phyloP scores from a whole-genome alignment of 2,888 invertebrate genomes.

The Nephrotoma guestfalica region DNA sequence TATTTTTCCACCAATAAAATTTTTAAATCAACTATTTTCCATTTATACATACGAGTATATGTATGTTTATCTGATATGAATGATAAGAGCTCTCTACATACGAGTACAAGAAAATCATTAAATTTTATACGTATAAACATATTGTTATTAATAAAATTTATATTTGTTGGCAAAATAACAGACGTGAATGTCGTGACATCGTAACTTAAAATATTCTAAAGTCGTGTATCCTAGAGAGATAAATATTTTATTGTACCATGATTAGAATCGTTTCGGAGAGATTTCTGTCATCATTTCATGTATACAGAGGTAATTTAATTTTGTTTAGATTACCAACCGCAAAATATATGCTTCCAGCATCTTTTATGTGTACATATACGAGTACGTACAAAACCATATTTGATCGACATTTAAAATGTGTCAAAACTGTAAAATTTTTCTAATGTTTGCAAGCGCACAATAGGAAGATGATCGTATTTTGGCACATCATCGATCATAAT shows the following conservation, averaged over 20 bases:
- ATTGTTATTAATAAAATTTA: background rate
- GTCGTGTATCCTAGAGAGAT: background rate
- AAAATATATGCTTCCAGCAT: background rate
- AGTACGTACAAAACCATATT: background rate
- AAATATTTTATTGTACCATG: background rate
- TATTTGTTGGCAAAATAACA: background rate
- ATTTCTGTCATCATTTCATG: background rate
- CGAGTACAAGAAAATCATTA: background rate
- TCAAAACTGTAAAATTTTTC: background rate
- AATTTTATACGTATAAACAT: background rate
- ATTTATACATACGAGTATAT: too few relatives aligned
- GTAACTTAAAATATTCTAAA: background rate
- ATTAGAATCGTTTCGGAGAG: background rate
- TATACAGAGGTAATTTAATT: background rate
- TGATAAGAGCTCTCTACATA: background rate
- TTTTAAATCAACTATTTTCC: background rate
- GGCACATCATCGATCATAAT: background rate
- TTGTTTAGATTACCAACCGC: background rate
- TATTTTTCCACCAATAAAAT: background rate
- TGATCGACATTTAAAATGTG: background rate
- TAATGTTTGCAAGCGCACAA: background rate
- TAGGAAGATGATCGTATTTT: background rate
- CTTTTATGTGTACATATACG: background rate
- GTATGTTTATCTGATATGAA: background rate
- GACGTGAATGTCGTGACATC: background rate